phyloP scores from a whole-genome alignment of 2,113 vertebrate species.

The Procavia capensis region DNA sequence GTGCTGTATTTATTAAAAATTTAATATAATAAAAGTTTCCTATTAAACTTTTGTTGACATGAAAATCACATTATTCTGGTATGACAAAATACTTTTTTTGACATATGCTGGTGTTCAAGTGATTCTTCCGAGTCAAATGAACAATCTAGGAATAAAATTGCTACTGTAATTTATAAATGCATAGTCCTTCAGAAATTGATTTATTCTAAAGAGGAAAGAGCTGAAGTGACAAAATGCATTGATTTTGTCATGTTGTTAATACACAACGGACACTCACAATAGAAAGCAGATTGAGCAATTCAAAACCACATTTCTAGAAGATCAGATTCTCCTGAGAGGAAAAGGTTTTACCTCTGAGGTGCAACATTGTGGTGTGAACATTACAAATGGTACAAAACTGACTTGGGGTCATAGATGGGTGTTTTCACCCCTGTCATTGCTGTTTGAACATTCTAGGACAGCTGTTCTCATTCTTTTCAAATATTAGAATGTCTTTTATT shows the following conservation, averaged over 20 bases:
- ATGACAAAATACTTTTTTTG: not conserved
- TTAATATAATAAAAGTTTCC: conserved; percentile 1
- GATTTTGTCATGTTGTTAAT: conserved; percentile 25
- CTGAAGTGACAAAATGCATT: not conserved
- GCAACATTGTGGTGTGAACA: not conserved
- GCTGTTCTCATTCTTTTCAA: conserved; percentile 30
- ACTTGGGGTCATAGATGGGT: not conserved
- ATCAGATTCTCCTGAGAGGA: not conserved
- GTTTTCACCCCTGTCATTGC: not conserved
- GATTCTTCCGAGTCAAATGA: conserved; percentile 17
- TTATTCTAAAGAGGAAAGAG: conserved; percentile 15
- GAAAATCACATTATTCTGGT: conserved; percentile 34
- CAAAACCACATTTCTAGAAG: not conserved
- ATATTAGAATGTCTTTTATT: not conserved
- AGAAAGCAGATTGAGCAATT: not conserved
- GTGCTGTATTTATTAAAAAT: not conserved
- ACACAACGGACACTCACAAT: not conserved
- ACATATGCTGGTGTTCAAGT: not conserved
- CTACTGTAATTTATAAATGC: not conserved
- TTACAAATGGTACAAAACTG: not conserved
- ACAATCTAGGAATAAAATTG: conserved; percentile 20
- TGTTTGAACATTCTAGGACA: not conserved
- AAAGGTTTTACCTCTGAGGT: not conserved
- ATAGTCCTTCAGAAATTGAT: not conserved
- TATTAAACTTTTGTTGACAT: not conserved